A percentile compares a stretch with the other conserved stretches of the same genome.
Evolutionary conservation across 2,113 vertebrate species (phyloP).

Genomic region (Pseudopodoces humilis): DNA sequence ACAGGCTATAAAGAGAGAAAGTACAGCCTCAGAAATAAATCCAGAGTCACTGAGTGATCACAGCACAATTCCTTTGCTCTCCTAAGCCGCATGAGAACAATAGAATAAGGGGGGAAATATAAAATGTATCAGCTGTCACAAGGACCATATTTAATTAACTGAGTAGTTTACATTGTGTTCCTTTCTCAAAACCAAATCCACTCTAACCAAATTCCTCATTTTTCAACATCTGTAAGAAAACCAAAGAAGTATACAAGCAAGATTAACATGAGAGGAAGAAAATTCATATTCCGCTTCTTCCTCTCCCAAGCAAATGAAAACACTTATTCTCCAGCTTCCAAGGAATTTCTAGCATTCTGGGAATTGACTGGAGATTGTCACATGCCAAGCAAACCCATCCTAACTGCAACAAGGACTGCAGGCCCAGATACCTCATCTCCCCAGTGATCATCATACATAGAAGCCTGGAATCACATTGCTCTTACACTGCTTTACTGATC

Average conservation of each 20-base stretch:
- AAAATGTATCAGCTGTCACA: background rate
- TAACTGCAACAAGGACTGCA: background rate
- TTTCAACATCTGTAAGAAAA: background rate
- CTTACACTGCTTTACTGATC: background rate
- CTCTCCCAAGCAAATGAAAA: background rate
- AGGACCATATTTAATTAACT: background rate
- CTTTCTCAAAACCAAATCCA: background rate
- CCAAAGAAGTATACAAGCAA: background rate
- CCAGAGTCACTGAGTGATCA: background rate
- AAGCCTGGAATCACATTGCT: background rate
- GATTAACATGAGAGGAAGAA: background rate
- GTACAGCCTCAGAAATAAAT: constrained; percentile 48
- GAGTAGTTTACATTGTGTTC: background rate
- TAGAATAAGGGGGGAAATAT: background rate
- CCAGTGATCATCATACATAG: background rate
- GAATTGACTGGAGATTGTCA: background rate
- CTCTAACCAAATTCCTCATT: background rate
- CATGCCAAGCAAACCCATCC: background rate
- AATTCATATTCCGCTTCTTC: background rate
- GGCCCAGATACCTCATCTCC: background rate
- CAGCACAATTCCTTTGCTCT: background rate
- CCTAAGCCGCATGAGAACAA: background rate
- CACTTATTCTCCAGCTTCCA: background rate
- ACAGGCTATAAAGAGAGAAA: constrained; percentile 87
- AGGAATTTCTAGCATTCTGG: background rate